Evolutionary conservation across 2,888 invertebrate species (phyloP), one percentile per base, ranked within the genome.

Genomic region (Choreutis nemorana): DNA sequence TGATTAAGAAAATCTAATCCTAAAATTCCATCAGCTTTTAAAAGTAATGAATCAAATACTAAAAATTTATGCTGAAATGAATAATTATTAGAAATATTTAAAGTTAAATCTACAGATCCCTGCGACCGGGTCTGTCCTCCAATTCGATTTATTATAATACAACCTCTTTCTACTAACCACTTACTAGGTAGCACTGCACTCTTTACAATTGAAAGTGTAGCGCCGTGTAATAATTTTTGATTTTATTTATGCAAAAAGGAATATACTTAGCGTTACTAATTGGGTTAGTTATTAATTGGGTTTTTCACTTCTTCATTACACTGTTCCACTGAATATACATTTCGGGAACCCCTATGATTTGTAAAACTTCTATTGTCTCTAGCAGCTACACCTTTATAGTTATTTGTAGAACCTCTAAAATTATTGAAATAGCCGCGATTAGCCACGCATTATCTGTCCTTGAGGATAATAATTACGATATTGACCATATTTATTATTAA

Each of bases 171-270:
- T 20, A 31, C 12, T 12, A 27, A 24, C 13, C 27, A 11, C 14
- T 23, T 23, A 22, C 14, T 21, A n/a, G 15, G 10, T 8, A 28
- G 9, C 14, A 5, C 10, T 4, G 25, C 29, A 12, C 28, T 18
- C 28, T 33, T 37, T 8, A 35, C 21, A 10, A 26, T 28, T 13
- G 31, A 33, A 6, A 37, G 18, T 8, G 35, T 33, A 4, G 35
- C 37, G 6, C 35, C 37, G 8, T 34, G 32, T 23, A 32, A 32
- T 3, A 37, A 14, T 27, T 34, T 28, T 31, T 30, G 34, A 16
- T 12, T 25, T 14, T 23, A 33, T 12, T 23, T 15, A 13, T 4
- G 16, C n/a, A 8, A 16, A 26, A 20, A 28, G 34, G 14, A n/a
- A 10, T 23, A 25, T 30, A 28, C 8, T 23, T 24, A 20, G 34